phyloP scores from a whole-genome alignment of 2,797 vertebrate species.

The Danio albolineatus region DNA sequence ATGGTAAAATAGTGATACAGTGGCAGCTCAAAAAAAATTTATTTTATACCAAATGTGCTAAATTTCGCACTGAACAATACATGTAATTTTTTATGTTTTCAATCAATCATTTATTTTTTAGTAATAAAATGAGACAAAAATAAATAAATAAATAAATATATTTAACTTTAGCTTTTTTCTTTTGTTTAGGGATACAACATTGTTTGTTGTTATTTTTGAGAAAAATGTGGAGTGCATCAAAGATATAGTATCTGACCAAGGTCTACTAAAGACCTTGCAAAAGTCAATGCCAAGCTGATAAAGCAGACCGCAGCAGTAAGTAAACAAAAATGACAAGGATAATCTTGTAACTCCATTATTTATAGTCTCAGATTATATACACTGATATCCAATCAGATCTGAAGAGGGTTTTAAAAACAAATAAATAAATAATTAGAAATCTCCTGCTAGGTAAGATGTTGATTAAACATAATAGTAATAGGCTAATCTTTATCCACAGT shows the following conservation, averaged over 20 bases:
- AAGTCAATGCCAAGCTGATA: not conserved
- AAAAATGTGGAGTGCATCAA: not conserved
- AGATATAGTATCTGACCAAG: not conserved
- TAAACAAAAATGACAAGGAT: not conserved
- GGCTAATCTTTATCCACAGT: slow-evolving; percentile 32
- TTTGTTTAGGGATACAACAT: too few relatives aligned
- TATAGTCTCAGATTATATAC: slow-evolving; percentile 5
- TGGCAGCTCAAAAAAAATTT: too few relatives aligned
- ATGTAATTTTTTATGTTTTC: too few relatives aligned
- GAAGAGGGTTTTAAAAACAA: slow-evolving; percentile 28
- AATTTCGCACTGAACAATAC: too few relatives aligned
- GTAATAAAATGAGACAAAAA: too few relatives aligned
- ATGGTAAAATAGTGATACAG: too few relatives aligned
- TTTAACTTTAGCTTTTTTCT: too few relatives aligned
- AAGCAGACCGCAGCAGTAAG: not conserved
- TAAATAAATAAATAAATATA: too few relatives aligned
- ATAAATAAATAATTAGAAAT: slow-evolving; percentile 18
- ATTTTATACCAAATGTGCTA: too few relatives aligned
- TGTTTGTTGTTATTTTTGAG: too few relatives aligned
- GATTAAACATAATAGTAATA: slow-evolving; percentile 11
- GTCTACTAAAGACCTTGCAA: not conserved
- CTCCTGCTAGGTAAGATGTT: slow-evolving; percentile 33
- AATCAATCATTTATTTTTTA: too few relatives aligned
- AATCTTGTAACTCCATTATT: not conserved
- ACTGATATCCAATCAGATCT: slow-evolving; percentile 37